phyloP scores from a whole-genome alignment of 2,113 vertebrate genomes.

The Odocoileus hemionus region DNA sequence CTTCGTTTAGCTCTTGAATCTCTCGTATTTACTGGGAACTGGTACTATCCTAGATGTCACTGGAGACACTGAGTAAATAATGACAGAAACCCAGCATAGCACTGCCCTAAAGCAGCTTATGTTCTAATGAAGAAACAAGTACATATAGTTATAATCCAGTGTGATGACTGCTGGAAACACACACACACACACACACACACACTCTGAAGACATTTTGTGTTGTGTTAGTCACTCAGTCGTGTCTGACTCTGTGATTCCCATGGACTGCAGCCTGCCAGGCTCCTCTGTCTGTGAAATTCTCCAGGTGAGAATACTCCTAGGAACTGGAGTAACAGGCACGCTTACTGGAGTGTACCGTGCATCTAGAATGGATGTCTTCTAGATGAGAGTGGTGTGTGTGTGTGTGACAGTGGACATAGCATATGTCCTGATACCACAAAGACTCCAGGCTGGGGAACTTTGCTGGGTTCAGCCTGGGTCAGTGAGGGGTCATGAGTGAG shows the following conservation, averaged over 20 bases:
- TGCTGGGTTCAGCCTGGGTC: background rate
- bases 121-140: background rate
- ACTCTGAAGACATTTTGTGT: too few species aligned
- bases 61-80: background rate
- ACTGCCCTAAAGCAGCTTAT: background rate
- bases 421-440: background rate
- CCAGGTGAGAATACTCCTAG: background rate
- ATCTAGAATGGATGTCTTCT: background rate
- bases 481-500: background rate
- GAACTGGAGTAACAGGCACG: background rate
- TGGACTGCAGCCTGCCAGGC: background rate
- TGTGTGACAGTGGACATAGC: background rate
- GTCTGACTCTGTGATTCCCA: rapidly evolving
- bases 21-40: background rate
- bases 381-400: background rate
- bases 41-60: background rate
- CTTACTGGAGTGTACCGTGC: too few species aligned
- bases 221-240: background rate
- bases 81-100: background rate
- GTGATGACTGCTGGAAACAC: background rate
- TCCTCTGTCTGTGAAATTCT: background rate
- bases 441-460: background rate
- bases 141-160: background rate
- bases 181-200: background rate
- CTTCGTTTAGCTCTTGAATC: background rate